A percentile compares a stretch with the other conserved stretches of the same genome.
Evolutionary conservation across 92 coral and sea anemone genomes (phyloP).

Genomic region (Bergia sp.): DNA sequence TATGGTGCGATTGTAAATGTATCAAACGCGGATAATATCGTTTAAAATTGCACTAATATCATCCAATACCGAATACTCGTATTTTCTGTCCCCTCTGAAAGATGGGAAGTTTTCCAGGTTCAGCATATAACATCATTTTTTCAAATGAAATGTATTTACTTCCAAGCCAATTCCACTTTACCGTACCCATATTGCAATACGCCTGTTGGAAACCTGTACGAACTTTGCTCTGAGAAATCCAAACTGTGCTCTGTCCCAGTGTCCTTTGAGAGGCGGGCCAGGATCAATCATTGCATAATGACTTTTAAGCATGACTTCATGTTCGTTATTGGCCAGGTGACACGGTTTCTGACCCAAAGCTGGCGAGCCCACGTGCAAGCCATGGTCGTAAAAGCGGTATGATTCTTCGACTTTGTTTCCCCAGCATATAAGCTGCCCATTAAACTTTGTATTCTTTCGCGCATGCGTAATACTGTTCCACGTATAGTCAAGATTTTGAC

Average conservation of each 20-base stretch:
- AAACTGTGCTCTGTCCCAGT: conserved; percentile 97
- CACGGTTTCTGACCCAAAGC: conserved; percentile 85
- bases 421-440: conserved; percentile 91
- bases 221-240: conserved; percentile 92
- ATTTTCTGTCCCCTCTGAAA: background rate
- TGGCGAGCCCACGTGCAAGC: conserved; percentile 97
- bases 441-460: conserved; percentile 72
- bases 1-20: no score
- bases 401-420: conserved; percentile 77
- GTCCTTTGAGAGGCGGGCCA: conserved; percentile 75
- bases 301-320: conserved; percentile 92
- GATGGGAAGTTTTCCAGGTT: background rate
- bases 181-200: conserved; percentile 98
- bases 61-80: background rate
- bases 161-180: conserved; percentile 27
- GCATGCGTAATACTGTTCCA: conserved; percentile 91
- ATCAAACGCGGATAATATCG: background rate
- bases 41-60: background rate
- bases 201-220: conserved; percentile 81
- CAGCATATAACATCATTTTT: background rate
- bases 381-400: conserved; percentile 94
- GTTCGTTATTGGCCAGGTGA: conserved; percentile 84
- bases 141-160: background rate
- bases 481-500: conserved; percentile 84
- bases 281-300: conserved; percentile 85